These are phyloP conservation scores for Patagioenas fasciata DNA, from an alignment of 2,113 vertebrate genomes.

Conservation along the genomic window DNA sequence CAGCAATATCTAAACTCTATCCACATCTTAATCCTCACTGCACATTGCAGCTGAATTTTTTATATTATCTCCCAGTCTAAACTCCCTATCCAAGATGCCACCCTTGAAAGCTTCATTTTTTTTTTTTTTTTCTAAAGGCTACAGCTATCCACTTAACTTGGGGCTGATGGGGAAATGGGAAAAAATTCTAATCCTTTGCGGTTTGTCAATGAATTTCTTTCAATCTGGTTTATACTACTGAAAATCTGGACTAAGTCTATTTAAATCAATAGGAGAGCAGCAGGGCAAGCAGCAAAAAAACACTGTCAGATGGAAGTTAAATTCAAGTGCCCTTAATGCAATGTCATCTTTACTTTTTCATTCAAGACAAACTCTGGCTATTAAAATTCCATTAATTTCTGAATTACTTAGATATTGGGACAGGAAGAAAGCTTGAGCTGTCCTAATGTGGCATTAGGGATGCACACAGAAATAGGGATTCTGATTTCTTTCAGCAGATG, in stretches of 20 bases:
- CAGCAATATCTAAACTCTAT: neutral
- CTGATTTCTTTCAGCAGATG: neutral
- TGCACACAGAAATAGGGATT: neutral
- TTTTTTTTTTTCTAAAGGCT: neutral
- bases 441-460: neutral
- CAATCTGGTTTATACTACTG: neutral
- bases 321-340: neutral
- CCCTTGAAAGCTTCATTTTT: neutral
- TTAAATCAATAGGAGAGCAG: neutral
- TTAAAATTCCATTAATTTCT: slow-evolving; percentile 18
- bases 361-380: neutral
- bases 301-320: neutral
- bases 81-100: neutral
- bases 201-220: neutral
- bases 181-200: neutral
- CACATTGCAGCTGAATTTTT: neutral
- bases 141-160: neutral
- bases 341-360: neutral
- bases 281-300: neutral
- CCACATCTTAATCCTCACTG: neutral
- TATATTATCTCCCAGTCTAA: neutral
- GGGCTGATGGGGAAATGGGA: neutral
- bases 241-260: neutral
- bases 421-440: slow-evolving; percentile 8
- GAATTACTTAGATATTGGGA: neutral